Evolutionary conservation across 2,797 vertebrate species (phyloP).

Genomic region (Notamacropus eugenii): DNA sequence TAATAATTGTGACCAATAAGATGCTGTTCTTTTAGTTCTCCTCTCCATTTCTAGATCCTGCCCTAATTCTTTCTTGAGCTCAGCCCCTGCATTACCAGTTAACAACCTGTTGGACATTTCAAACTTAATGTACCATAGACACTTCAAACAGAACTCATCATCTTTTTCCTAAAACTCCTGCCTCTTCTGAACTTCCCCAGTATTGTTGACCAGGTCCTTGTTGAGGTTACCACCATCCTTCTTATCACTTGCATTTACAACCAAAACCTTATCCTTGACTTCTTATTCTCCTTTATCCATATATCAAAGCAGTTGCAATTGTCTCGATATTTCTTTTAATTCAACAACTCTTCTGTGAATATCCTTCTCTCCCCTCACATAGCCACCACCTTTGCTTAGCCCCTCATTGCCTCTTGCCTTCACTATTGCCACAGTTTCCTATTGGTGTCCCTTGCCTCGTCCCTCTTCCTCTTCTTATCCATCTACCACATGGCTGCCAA

Average conservation of each 20-base stretch:
- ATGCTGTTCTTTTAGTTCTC: neutral
- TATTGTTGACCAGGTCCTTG: neutral
- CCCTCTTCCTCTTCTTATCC: neutral
- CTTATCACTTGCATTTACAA: neutral
- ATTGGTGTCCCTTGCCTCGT: neutral
- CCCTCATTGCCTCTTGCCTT: neutral
- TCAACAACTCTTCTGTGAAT: neutral
- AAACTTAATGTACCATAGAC: neutral
- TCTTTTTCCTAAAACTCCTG: neutral
- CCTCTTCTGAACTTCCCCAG: neutral
- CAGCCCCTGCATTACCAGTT: neutral
- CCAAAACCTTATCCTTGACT: neutral
- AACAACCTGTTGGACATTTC: neutral
- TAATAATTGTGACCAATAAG: neutral
- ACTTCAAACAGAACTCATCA: neutral
- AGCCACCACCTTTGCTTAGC: neutral
- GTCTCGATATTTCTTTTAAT: neutral
- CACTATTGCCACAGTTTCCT: neutral
- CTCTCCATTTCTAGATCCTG: neutral
- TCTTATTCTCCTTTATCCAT: neutral
- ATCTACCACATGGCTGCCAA: neutral
- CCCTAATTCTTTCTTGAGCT: neutral
- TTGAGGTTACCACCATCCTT: neutral
- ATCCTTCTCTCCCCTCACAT: neutral
- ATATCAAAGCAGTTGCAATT: neutral